These are phyloP conservation scores for Cettia cetti DNA, from an alignment of 2,113 vertebrate genomes.

Conservation along the genomic window DNA sequence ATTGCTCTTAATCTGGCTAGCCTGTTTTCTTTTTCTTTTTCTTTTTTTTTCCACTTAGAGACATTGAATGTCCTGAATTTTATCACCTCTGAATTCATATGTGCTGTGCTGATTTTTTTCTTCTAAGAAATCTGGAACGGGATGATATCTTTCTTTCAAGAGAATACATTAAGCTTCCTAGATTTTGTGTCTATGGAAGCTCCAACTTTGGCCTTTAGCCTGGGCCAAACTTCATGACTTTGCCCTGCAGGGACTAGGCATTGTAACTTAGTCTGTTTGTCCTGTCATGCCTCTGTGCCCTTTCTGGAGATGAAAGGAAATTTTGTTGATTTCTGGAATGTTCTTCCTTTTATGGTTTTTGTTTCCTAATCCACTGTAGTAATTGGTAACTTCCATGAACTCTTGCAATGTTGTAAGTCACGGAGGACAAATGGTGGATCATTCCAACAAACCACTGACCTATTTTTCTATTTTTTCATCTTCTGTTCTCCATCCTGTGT, in stretches of 20 bases:
- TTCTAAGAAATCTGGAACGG: neutral
- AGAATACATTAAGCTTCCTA: neutral
- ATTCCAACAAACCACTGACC: neutral
- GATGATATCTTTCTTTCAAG: neutral
- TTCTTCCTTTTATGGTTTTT: neutral
- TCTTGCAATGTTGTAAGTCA: neutral
- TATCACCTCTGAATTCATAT: neutral
- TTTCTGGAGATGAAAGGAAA: neutral
- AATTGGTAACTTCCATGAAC: neutral
- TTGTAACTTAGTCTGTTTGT: neutral
- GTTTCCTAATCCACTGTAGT: neutral
- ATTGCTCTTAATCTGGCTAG: neutral
- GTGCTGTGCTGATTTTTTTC: neutral
- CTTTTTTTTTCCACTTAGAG: neutral
- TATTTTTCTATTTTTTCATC: neutral
- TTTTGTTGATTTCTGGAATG: neutral
- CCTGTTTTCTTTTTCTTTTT: neutral
- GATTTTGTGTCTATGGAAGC: neutral
- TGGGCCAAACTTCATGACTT: neutral
- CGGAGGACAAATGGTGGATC: neutral
- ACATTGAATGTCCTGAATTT: neutral
- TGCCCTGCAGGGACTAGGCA: neutral
- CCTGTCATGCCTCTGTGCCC: neutral
- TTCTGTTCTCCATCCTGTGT: neutral
- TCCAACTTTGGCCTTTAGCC: neutral